A percentile compares a stretch with the other conserved stretches of the same genome.
Conservation (phyloP, 2,113 vertebrate species). For the Pomatorhinus ruficollis region DNA sequence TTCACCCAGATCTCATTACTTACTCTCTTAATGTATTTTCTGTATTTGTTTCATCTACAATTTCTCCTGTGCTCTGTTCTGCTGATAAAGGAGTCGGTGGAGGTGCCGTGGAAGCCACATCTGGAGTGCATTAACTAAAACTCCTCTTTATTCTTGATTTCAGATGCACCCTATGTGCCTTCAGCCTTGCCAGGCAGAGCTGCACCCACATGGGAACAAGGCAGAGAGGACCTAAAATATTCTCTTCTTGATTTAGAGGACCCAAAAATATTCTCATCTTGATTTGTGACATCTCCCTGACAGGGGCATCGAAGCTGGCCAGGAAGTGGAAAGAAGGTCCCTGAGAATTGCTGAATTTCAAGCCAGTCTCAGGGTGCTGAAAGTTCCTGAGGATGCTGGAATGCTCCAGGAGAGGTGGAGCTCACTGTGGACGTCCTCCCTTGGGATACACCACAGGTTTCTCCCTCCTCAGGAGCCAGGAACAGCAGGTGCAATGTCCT, state of each 20-base stretch:
- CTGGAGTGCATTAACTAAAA: constrained; percentile 14
- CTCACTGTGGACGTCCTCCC: background rate
- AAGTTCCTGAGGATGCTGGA: background rate
- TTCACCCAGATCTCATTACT: constrained; percentile 76
- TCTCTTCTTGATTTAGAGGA: no score
- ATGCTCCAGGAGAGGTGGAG: background rate
- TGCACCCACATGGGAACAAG: fast-evolving
- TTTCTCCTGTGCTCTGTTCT: constrained; percentile 49
- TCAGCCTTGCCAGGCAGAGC: background rate
- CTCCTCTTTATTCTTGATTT: background rate
- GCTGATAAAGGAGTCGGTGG: background rate
- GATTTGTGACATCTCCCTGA: background rate
- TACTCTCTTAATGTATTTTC: constrained; percentile 73
- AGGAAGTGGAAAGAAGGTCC: background rate
- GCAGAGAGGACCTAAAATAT: background rate
- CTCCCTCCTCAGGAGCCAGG: background rate
- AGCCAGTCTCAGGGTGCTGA: background rate
- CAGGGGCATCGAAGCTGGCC: background rate
- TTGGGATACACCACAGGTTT: fast-evolving
- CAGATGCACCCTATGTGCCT: background rate
- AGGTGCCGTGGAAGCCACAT: background rate
- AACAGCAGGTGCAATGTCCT: fast-evolving
- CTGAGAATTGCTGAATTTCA: background rate
- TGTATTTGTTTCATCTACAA: constrained; percentile 63
- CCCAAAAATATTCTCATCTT: no score